Conservation (phyloP, 2,888 invertebrate genomes). For the Peribatodes rhomboidaria region DNA sequence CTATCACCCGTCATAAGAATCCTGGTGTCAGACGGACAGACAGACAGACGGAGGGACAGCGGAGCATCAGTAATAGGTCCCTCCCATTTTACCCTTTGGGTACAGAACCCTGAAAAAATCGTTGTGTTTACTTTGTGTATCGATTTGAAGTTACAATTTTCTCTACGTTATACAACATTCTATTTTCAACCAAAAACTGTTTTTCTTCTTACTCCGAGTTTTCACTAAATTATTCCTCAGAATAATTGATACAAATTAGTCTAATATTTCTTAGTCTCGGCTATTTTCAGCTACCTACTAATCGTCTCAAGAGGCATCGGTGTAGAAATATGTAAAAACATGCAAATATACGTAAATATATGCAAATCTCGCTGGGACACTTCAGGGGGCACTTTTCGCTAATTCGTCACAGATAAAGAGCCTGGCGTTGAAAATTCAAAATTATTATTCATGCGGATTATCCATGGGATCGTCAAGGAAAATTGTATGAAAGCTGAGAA, state of each 20-base stretch:
- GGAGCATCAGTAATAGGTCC: too few relatives aligned
- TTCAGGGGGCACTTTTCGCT: slow-evolving; percentile 55
- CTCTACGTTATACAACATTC: too few relatives aligned
- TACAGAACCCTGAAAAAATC: too few relatives aligned
- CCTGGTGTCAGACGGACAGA: too few relatives aligned
- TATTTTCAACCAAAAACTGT: too few relatives aligned
- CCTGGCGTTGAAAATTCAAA: slow-evolving; percentile 62
- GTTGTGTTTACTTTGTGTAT: too few relatives aligned
- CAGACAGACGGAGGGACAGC: too few relatives aligned
- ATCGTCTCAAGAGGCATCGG: slow-evolving; percentile 20
- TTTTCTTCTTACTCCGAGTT: too few relatives aligned
- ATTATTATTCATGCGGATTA: slow-evolving; percentile 72
- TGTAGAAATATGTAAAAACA: slow-evolving; percentile 49
- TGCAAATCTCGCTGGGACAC: slow-evolving; percentile 48
- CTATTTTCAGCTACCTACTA: slow-evolving; percentile 20
- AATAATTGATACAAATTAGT: slow-evolving; percentile 29
- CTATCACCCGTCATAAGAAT: too few relatives aligned
- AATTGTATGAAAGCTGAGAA: slow-evolving; percentile 21
- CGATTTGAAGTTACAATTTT: too few relatives aligned
- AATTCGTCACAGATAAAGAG: slow-evolving; percentile 61
- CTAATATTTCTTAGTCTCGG: slow-evolving; percentile 12
- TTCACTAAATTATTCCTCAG: neutral
- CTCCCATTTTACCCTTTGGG: too few relatives aligned
- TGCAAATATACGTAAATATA: slow-evolving; percentile 55
- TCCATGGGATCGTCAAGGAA: slow-evolving; percentile 39